phyloP scores from a whole-genome alignment of 2,797 vertebrate genomes.

The Helicolenus hilgendorfi region DNA sequence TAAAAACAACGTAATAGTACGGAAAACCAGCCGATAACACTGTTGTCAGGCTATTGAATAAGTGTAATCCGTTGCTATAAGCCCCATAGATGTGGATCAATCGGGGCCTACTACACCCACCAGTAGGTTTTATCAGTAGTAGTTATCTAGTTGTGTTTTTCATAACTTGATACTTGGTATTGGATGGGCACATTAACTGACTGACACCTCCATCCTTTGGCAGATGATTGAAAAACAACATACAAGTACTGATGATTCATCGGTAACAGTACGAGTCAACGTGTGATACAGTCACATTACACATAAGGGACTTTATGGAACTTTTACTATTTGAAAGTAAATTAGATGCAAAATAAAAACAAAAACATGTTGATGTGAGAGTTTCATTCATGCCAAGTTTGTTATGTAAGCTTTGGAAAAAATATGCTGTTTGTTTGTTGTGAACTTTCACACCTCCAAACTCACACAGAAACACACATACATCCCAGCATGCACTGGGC shows the following conservation, averaged over 20 bases:
- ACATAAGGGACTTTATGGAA: not conserved
- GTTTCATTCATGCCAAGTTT: not conserved
- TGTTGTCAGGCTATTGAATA: too few species aligned
- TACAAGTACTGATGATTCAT: not conserved
- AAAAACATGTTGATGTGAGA: not conserved
- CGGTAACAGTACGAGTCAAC: not conserved
- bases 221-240: not conserved
- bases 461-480: not conserved
- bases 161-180: too few species aligned
- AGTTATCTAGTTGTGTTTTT: too few species aligned
- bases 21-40: too few species aligned
- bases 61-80: too few species aligned
- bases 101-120: too few species aligned
- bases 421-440: not conserved
- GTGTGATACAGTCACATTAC: not conserved
- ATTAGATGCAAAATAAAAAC: slow-evolving; percentile 1
- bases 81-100: too few species aligned
- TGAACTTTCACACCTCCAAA: not conserved
- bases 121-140: too few species aligned
- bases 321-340: not conserved
- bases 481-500: not conserved
- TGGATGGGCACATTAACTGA: not conserved
- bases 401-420: slow-evolving; percentile 12
- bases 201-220: not conserved
- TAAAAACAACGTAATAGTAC: too few species aligned